Percentiles rank a stretch among this genome's conserved stretches.
These are phyloP conservation scores for Caligus rogercresseyi DNA, from an alignment of 1,140 invertebrate genomes.

Conservation along the genomic window DNA sequence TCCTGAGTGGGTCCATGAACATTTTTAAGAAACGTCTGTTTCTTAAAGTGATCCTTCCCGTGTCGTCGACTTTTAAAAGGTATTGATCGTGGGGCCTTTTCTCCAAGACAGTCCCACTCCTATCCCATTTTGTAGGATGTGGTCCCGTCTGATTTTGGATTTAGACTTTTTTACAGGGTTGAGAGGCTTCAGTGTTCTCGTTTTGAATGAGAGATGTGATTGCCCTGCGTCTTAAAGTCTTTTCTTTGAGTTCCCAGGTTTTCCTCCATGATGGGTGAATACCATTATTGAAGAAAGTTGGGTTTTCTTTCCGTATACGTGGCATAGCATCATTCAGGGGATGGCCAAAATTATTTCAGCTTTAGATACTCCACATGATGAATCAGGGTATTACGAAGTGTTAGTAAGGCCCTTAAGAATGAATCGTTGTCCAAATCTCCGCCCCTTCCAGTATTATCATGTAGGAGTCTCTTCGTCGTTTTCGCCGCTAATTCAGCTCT, in stretches of 20 bases:
- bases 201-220: too few species aligned
- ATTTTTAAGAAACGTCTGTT: too few species aligned
- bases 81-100: too few species aligned
- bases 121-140: too few species aligned
- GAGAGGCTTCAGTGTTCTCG: too few species aligned
- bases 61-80: too few species aligned
- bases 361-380: neutral
- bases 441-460: neutral
- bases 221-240: too few species aligned
- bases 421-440: constrained; percentile 1
- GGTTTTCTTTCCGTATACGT: neutral
- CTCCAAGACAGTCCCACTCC: too few species aligned
- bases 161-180: too few species aligned
- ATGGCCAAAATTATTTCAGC: constrained; percentile 11
- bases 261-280: neutral
- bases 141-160: too few species aligned
- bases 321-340: constrained; percentile 1
- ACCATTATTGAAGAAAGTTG: neutral
- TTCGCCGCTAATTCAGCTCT: constrained; percentile 4
- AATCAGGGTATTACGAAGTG: neutral
- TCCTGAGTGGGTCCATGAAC: too few species aligned
- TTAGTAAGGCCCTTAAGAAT: neutral
- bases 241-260: neutral
- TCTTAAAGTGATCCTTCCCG: too few species aligned
- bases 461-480: constrained; percentile 1